A percentile compares a stretch with the other conserved stretches of the same genome.
These are phyloP conservation scores for Drosophila pseudotakahashii DNA, from an alignment of 2,888 invertebrate species.

Conservation along the genomic window DNA sequence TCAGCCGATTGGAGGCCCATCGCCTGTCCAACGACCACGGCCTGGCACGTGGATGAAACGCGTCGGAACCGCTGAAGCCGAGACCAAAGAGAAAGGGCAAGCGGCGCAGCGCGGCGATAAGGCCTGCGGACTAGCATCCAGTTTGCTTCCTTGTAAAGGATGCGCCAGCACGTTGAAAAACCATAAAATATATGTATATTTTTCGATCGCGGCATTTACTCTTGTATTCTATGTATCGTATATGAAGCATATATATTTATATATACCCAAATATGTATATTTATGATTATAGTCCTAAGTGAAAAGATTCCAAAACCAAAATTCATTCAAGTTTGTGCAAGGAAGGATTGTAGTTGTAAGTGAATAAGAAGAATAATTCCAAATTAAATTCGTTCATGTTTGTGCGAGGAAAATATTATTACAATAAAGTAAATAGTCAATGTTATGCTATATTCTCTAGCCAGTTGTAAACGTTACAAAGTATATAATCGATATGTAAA, in stretches of 20 bases:
- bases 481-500: conserved; percentile 9
- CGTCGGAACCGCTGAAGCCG: conserved; percentile 49
- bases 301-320: conserved; percentile 18
- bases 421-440: conserved; percentile 4
- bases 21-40: conserved; percentile 56
- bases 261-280: conserved; percentile 8
- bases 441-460: conserved; percentile 12
- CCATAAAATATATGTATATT: conserved; percentile 25
- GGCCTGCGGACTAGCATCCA: conserved; percentile 7
- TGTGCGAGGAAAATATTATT: conserved; percentile 1
- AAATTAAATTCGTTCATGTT: conserved; percentile 3
- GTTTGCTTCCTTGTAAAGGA: background rate
- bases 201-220: conserved; percentile 30
- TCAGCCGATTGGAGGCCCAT: conserved; percentile 62
- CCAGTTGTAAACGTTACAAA: conserved; percentile 16
- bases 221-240: conserved; percentile 6
- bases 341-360: conserved; percentile 11
- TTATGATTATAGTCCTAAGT: conserved; percentile 5
- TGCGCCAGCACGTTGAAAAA: background rate
- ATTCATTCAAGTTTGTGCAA: conserved; percentile 3
- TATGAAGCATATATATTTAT: conserved; percentile 6
- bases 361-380: conserved; percentile 5
- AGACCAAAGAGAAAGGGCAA: conserved; percentile 33
- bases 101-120: conserved; percentile 25
- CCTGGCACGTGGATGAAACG: conserved; percentile 55